These are phyloP conservation scores for Drosophila dunni DNA, from an alignment of 1,140 invertebrate genomes.

Conservation along the genomic window DNA sequence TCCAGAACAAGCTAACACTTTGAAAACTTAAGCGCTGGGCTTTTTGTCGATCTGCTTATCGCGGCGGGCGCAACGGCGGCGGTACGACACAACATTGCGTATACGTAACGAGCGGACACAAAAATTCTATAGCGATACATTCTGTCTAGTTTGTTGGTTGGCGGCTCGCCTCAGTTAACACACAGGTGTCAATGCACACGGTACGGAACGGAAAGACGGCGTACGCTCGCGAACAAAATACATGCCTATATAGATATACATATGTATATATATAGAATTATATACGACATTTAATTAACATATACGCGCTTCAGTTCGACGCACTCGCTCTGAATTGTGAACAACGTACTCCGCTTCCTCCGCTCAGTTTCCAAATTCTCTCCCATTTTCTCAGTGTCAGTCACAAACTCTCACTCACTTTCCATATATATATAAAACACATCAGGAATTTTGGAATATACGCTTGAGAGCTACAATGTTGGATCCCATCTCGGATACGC, in stretches of 20 bases:
- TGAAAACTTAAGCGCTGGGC: neutral
- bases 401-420: neutral
- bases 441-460: constrained; percentile 8
- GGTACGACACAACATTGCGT: constrained; percentile 4
- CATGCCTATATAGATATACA: neutral
- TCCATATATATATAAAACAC: constrained; percentile 12
- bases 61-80: neutral
- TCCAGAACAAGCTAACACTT: neutral
- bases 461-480: constrained; percentile 51
- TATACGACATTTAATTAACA: constrained; percentile 53
- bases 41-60: constrained; percentile 1
- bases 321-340: constrained; percentile 13
- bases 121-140: neutral
- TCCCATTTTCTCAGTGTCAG: neutral
- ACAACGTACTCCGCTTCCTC: constrained; percentile 13
- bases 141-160: neutral
- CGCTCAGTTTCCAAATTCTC: constrained; percentile 11
- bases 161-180: constrained; percentile 34
- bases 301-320: constrained; percentile 39
- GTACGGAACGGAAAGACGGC: constrained; percentile 14
- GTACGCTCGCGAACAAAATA: neutral
- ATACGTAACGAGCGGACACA: constrained; percentile 10
- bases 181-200: constrained; percentile 52
- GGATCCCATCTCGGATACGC: constrained; percentile 76
- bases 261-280: constrained; percentile 26